Percentiles rank a stretch among this genome's conserved stretches.
These are phyloP conservation scores for Cryptoprocta ferox DNA, from an alignment of 2,797 vertebrate genomes.

Conservation along the genomic window DNA sequence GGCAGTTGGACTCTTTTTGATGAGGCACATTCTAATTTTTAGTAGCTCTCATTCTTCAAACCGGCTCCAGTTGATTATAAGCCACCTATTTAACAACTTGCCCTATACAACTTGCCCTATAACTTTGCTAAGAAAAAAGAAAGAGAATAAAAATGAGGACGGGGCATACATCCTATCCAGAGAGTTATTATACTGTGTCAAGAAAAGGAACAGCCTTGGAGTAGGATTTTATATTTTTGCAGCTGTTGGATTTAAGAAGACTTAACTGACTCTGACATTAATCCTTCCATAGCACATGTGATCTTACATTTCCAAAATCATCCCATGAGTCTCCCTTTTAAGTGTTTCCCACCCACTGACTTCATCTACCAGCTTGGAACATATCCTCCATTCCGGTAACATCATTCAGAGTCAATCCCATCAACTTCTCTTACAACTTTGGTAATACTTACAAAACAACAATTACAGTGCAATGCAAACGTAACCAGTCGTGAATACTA, in stretches of 20 bases:
- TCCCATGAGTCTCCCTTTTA: not conserved
- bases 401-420: not conserved
- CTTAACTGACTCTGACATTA: constrained; percentile 33
- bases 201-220: not conserved
- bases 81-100: not conserved
- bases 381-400: not conserved
- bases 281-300: not conserved
- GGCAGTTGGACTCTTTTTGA: not conserved
- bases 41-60: not conserved
- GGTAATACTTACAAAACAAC: not conserved
- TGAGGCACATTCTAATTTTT: not conserved
- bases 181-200: not conserved
- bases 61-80: not conserved
- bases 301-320: constrained; percentile 32
- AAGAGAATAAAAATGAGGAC: constrained; percentile 25
- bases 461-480: constrained; percentile 8
- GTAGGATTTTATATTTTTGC: not conserved
- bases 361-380: not conserved
- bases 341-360: not conserved
- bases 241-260: constrained; percentile 38
- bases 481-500: not conserved
- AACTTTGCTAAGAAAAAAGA: constrained; percentile 14
- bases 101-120: not conserved
- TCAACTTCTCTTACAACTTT: not conserved
- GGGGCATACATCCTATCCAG: not conserved